Percentiles rank a stretch among this genome's conserved stretches.
phyloP scores from a whole-genome alignment of 2,113 vertebrate genomes.

The Eonycteris spelaea region DNA sequence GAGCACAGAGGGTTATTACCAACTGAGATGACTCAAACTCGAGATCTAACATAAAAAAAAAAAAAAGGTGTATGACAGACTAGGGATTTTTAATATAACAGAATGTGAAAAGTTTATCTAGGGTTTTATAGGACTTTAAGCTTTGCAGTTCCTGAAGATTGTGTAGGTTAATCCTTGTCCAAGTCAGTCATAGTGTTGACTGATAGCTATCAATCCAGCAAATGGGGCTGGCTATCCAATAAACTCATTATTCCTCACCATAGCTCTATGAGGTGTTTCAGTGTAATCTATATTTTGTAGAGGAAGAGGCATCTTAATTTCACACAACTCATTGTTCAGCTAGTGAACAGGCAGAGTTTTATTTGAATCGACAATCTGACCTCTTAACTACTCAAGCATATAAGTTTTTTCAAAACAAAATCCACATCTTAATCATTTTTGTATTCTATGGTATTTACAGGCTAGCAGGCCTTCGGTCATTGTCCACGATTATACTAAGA shows the following conservation, averaged over 20 bases:
- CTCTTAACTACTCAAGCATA: neutral
- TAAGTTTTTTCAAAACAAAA: slow-evolving; percentile 15
- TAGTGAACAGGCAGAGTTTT: neutral
- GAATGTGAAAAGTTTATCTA: neutral
- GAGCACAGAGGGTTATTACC: neutral
- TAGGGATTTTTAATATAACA: neutral
- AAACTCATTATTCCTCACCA: neutral
- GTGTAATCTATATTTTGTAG: neutral
- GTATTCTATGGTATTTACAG: neutral
- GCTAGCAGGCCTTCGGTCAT: neutral
- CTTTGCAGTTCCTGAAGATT: neutral
- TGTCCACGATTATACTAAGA: neutral
- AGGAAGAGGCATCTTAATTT: neutral
- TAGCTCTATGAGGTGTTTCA: neutral
- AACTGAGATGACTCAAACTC: neutral
- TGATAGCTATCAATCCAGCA: neutral
- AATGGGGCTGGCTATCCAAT: neutral
- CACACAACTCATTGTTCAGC: neutral
- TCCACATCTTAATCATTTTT: neutral
- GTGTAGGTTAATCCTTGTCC: neutral
- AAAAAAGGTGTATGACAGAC: neutral
- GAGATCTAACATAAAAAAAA: neutral
- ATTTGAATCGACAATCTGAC: neutral
- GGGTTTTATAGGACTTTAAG: neutral
- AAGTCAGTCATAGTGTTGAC: neutral